Base-by-base conservation (phyloP, 2,888 invertebrate species). In the Gryllus longicercus region DNA sequence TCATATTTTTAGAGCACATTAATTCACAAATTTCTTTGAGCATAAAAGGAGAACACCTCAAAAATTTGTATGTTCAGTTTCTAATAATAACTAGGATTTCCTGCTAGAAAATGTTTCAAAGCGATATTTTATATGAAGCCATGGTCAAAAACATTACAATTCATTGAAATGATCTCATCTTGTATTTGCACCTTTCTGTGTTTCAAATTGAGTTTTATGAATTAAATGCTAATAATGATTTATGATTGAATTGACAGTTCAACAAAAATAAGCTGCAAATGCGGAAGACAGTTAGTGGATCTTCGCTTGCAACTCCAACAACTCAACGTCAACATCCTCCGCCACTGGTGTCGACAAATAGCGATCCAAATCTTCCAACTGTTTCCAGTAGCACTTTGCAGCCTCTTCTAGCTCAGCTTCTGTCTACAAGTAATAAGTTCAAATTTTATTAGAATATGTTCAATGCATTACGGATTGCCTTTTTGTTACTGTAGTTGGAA, bases 381-480 rank as follows among this genome's bases (percentile, higher is more conserved):
- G 83, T 91, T 83, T 90, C 90, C 84, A 90, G 91, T 84, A 95
- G 94, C 88, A 93, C 95, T 80, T 90, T 94, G 86, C 90, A 96
- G 82, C 94, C 95, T 80, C 90, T 94, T 86, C 90, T 96, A 82
- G 95, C 96, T 77, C 95, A 96, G 86, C 90, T 96, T 83, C 91
- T 96, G 83, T 94, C 93, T 78, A 91, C 89, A 86, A 92, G 93
- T 93, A 38, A 38, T 5, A 86, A 88, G 91, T 89, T 38, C 8
- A 49, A 74, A 49, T 74, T 16, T 18, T 79, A 14, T 25, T 21
- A 2, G 3, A 25, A 50, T 11, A n/a, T 5, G 18, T 21, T 76
- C 25, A 3, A 38, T 38, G 25, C 25, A 21, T 21, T 75, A 14
- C 51, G 14, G 38, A 12, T 23, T 18, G 2, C 0, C 16, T 50